These are phyloP conservation scores for Eulemur rufifrons DNA, from an alignment of 2,113 vertebrate genomes.

Conservation along the genomic window DNA sequence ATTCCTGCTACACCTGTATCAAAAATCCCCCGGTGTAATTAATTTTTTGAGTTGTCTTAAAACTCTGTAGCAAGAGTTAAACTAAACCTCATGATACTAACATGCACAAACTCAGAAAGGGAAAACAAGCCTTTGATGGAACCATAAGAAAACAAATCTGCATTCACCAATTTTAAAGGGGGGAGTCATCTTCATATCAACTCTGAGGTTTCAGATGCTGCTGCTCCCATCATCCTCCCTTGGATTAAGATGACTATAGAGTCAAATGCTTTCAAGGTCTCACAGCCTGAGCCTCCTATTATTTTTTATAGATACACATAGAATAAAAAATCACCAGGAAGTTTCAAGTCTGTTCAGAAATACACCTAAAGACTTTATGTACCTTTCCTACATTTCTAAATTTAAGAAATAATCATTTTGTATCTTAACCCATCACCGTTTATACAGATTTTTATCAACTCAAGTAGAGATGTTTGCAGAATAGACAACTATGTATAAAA, in stretches of 20 bases:
- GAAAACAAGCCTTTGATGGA: background rate
- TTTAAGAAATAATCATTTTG: background rate
- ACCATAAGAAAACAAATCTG: background rate
- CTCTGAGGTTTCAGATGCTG: background rate
- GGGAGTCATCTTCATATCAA: background rate
- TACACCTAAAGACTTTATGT: background rate
- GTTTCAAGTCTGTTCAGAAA: background rate
- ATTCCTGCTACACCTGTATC: background rate
- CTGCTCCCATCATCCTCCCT: background rate
- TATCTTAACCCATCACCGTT: background rate
- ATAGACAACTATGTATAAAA: background rate
- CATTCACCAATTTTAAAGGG: background rate
- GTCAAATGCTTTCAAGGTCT: background rate
- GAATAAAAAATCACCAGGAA: background rate
- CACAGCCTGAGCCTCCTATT: background rate
- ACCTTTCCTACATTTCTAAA: background rate
- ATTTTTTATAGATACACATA: background rate
- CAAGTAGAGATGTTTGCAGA: background rate
- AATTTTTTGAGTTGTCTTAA: background rate
- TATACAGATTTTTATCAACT: too few relatives aligned
- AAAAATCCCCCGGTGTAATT: background rate
- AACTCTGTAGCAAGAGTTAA: background rate
- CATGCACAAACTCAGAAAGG: background rate
- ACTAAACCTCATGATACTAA: background rate
- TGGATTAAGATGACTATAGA: background rate